Base-by-base conservation (phyloP, 2,888 invertebrate species). In the Chymomyza fuscimana region DNA sequence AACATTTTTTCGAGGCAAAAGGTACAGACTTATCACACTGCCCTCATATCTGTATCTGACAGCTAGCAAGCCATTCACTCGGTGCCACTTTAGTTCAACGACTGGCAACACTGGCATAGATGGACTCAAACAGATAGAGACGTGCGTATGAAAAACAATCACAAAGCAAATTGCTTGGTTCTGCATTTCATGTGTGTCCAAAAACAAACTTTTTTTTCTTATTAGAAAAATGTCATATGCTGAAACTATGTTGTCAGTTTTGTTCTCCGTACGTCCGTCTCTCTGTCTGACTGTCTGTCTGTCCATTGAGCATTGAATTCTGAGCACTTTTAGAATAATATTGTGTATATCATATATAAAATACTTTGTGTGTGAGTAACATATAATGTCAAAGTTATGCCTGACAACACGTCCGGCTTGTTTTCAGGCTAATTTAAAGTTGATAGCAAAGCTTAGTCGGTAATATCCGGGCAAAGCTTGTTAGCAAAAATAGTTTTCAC, bases 161-260 rank as follows among this genome's bases (percentile, higher is more conserved):
- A 75, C 67, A 87, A 79, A 76, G 76, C 78, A 80, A 87, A 77
- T 76, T 70, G 76, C 71, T 67, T 69, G 70, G 29, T 62, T 51
- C 22, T 19, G 19, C 54, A 54, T 54, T 71, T 69, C 69, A 63
- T 19, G 54, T 65, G 58, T 10, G 16, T 46, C 29, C 22, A 32
- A 61, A 25, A 67, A 36, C 29, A 66, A 40, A 52, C 61, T 74
- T 75, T 80, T 83, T 80, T 86, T 82, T 81, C 72, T 78, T 80
- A 86, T 88, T 82, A 86, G 76, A 80, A 73, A 72, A 69, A 80
- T 86, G 85, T 88, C 85, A 88, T 80, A 72, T 80, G 74, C 65
- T 79, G 82, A 88, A 85, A 85, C 86, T 76, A 86, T 82, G 79
- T 80, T 85, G 85, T 88, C 85, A 85, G 73, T 86, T 78, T n/a